Percentiles rank a stretch among this genome's conserved stretches.
phyloP scores from a whole-genome alignment of 2,113 vertebrate species.

The Amphiprion percula region DNA sequence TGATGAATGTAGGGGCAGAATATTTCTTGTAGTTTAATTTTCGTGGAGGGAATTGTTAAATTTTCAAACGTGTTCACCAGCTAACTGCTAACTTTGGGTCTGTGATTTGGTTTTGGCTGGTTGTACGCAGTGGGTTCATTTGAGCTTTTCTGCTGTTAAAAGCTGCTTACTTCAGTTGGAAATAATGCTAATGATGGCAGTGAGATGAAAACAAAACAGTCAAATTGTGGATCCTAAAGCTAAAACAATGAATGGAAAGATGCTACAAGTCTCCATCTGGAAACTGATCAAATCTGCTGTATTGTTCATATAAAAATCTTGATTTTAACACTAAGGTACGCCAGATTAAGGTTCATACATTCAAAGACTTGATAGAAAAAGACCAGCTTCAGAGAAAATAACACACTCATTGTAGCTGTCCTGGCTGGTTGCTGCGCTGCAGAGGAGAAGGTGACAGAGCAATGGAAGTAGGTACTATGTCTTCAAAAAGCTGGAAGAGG shows the following conservation, averaged over 20 bases:
- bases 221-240: no score
- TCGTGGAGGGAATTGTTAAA: no score
- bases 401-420: background rate
- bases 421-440: slow-evolving; percentile 14
- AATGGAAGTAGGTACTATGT: slow-evolving; percentile 7
- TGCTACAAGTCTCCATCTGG: no score
- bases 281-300: no score
- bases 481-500: slow-evolving; percentile 29
- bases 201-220: no score
- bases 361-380: background rate
- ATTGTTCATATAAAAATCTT: background rate
- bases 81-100: no score
- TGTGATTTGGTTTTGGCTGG: no score
- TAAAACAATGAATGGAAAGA: no score
- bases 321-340: background rate
- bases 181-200: background rate
- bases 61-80: no score
- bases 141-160: background rate
- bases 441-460: slow-evolving; percentile 39
- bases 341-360: background rate
- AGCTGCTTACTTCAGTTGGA: background rate
- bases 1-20: background rate
- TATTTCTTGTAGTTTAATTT: background rate
- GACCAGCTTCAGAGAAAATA: background rate
- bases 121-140: no score